A percentile compares a stretch with the other conserved stretches of the same genome.
Conservation (phyloP, 2,113 vertebrate species). For the Rhagologus leucostigma region DNA sequence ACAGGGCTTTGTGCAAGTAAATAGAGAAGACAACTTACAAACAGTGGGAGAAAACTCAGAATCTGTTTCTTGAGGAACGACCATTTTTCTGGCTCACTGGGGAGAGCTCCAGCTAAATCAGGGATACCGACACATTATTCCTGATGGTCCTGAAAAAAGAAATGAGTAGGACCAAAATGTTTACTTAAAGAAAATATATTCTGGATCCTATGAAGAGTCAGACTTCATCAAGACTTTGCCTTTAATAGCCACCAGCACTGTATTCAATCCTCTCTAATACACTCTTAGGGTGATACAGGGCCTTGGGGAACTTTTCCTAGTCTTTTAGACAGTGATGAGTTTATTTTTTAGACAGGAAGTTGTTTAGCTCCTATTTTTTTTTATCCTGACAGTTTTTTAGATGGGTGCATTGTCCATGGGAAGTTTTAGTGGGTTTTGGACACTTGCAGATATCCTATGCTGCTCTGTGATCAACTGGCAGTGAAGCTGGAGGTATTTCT, state of each 20-base stretch:
- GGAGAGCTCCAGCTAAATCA: neutral
- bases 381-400: neutral
- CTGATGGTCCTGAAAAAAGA: neutral
- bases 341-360: neutral
- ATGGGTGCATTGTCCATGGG: neutral
- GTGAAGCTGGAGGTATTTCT: neutral
- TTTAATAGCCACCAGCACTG: neutral
- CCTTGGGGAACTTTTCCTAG: neutral
- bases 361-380: neutral
- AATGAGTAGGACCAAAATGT: neutral
- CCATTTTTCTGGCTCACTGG: neutral
- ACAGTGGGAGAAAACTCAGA: neutral
- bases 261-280: neutral
- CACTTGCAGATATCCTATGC: neutral
- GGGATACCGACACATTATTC: accelerated
- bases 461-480: neutral
- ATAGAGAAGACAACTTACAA: neutral
- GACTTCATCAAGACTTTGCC: neutral
- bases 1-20: neutral
- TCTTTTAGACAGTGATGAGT: neutral
- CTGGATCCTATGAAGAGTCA: neutral
- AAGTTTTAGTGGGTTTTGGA: neutral
- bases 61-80: neutral
- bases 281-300: neutral
- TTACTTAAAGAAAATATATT: neutral